Percentiles rank a stretch among this genome's conserved stretches.
Evolutionary conservation across 2,797 vertebrate species (phyloP).

Genomic region (Halcyon chelicuti): DNA sequence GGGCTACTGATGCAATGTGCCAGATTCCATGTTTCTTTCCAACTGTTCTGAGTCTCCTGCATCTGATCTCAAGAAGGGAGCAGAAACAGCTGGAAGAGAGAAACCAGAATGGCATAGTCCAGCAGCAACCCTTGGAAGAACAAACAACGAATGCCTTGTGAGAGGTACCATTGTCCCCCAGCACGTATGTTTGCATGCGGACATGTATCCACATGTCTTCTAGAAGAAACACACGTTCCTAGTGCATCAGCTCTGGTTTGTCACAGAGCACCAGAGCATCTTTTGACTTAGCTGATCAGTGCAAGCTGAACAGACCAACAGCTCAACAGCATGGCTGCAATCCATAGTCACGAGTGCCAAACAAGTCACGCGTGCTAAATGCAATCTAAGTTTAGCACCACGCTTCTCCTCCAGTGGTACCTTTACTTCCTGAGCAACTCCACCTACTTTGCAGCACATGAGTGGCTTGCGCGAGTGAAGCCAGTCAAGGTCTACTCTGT

Average conservation of each 20-base stretch:
- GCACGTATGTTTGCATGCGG: not conserved
- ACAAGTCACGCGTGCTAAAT: accelerated
- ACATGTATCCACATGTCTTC: not conserved
- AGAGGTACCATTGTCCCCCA: constrained; percentile 24
- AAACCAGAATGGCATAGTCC: constrained; percentile 76
- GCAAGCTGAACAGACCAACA: not conserved
- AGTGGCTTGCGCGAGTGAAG: not conserved
- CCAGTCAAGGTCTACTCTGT: constrained; percentile 3
- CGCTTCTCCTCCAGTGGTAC: not conserved
- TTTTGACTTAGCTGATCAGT: not conserved
- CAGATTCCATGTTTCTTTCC: constrained; percentile 75
- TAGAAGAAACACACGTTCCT: not conserved
- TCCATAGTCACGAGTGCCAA: not conserved
- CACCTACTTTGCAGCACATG: not conserved
- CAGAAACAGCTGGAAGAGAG: constrained; percentile 79
- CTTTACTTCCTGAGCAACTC: not conserved
- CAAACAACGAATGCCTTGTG: constrained; percentile 55
- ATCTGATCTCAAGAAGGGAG: constrained; percentile 79
- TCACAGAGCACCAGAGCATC: constrained; percentile 13
- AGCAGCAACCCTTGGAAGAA: constrained; percentile 75
- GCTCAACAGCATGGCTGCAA: not conserved
- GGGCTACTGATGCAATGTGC: constrained; percentile 74
- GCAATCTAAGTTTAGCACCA: not conserved
- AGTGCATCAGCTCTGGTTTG: not conserved
- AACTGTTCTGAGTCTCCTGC: constrained; percentile 77